phyloP scores from a whole-genome alignment of 2,113 vertebrate species.

The Cyanoderma ruficeps region DNA sequence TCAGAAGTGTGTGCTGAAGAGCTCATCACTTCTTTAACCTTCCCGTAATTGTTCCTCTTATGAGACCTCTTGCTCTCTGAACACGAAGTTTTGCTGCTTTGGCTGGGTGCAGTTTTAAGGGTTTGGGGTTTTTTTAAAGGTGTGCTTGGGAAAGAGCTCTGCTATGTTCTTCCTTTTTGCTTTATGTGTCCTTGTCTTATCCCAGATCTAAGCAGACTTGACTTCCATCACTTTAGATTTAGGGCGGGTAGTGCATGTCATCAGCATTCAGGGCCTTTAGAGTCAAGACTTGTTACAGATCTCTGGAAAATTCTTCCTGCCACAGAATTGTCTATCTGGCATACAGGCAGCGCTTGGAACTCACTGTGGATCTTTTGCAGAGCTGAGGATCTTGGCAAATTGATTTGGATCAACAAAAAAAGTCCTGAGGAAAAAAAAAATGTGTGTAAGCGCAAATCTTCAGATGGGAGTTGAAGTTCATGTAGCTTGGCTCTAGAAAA shows the following conservation, averaged over 20 bases:
- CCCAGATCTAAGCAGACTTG: background rate
- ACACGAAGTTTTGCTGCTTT: background rate
- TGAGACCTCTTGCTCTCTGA: background rate
- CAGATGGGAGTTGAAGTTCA: background rate
- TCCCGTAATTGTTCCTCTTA: background rate
- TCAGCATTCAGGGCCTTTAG: background rate
- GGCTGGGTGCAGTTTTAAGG: background rate
- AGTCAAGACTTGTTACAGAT: background rate
- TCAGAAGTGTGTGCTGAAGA: constrained; percentile 16
- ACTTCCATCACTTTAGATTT: background rate
- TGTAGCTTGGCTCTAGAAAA: background rate
- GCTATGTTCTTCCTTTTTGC: background rate
- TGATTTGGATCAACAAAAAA: background rate
- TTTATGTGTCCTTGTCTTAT: background rate
- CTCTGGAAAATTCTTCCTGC: background rate
- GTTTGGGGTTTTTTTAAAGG: background rate
- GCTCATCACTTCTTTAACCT: background rate
- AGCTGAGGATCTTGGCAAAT: background rate
- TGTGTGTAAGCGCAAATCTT: background rate
- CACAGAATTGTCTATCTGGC: background rate
- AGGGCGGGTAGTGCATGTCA: background rate
- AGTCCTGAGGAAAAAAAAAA: background rate
- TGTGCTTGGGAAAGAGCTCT: background rate
- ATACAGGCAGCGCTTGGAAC: background rate
- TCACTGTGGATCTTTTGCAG: background rate